Evolutionary conservation across 2,888 invertebrate genomes (phyloP).

Genomic region (Bugula neritina): DNA sequence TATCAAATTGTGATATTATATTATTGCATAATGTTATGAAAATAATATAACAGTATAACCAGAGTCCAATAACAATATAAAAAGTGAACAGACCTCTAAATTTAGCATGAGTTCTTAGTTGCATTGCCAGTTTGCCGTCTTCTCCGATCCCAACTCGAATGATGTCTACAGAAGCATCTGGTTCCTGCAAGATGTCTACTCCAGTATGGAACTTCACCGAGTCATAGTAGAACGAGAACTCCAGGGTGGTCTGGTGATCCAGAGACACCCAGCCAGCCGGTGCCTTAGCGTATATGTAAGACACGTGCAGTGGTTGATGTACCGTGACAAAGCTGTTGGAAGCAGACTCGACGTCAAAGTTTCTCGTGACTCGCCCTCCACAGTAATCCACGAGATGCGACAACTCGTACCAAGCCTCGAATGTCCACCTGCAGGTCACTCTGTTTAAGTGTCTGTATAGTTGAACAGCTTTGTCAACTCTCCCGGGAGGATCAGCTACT

Average conservation of each 20-base stretch:
- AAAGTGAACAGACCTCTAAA: conserved; percentile 48
- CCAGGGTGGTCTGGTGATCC: conserved; percentile 54
- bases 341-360: conserved; percentile 45
- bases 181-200: not conserved
- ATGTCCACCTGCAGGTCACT: conserved; percentile 53
- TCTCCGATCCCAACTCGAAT: conserved; percentile 42
- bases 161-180: conserved; percentile 31
- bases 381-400: conserved; percentile 53
- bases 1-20: not conserved
- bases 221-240: conserved; percentile 53
- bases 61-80: too few relatives aligned
- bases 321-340: conserved; percentile 51
- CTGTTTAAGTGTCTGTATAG: conserved; percentile 53
- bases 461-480: conserved; percentile 40
- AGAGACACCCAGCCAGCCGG: conserved; percentile 53
- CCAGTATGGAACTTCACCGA: conserved; percentile 32
- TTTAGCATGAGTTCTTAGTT: conserved; percentile 53
- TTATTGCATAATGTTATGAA: too few relatives aligned
- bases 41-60: too few relatives aligned
- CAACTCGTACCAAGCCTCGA: conserved; percentile 54
- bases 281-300: conserved; percentile 51
- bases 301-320: conserved; percentile 53
- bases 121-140: conserved; percentile 51
- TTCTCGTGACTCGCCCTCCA: conserved; percentile 52
- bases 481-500: conserved; percentile 37